Base-by-base conservation (phyloP, 2,113 vertebrate genomes). In the Lepus europaeus region DNA sequence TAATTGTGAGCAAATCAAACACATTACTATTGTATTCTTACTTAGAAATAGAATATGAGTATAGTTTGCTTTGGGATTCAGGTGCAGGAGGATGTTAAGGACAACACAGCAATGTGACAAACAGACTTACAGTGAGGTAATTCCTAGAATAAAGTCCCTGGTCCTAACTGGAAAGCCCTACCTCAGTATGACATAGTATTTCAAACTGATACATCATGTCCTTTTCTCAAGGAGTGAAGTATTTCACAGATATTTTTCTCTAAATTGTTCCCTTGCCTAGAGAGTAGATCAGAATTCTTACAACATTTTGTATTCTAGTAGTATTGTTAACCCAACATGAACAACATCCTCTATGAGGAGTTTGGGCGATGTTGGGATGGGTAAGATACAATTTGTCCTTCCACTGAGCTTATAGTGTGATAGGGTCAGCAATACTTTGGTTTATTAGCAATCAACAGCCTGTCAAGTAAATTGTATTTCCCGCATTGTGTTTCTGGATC, bases 251-350 rank as follows among this genome's bases (percentile, higher is more conserved):
- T 56, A 81, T 73, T 88, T 87, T 88, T 36, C 81, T 84, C 27
- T 86, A 79, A 88, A 92, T 70, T 79, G 19, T 78, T 94, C 88
- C 63, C 33, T 96, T 63, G n/a, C 31, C 76, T 19, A 86, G n/a
- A 33, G 13, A 77, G n/a, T 64, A 82, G 31, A 22, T 56, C 86
- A 89, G 29, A 95, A 95, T 87, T 61, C 76, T 83, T 77, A n/a
- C 25, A 74, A 83, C 13, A 81, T 49, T 74, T 80, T 90, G 76
- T 16, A 87, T 25, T 80, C 87, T 66, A 27, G 72, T 31, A 25
- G 25, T 49, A 73, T 3, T 63, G 23, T 93, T 9, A 27, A 1
- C 63, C 59, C n/a, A 64, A 12, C 9, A 61, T 45, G 16, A 89
- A 19, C 27, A 93, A 9, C 6, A 31, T 7, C 59, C 19, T 91